Percentiles rank a stretch among this genome's conserved stretches.
These are phyloP conservation scores for Periphyllus acericola DNA, from an alignment of 2,888 invertebrate genomes.

Conservation along the genomic window DNA sequence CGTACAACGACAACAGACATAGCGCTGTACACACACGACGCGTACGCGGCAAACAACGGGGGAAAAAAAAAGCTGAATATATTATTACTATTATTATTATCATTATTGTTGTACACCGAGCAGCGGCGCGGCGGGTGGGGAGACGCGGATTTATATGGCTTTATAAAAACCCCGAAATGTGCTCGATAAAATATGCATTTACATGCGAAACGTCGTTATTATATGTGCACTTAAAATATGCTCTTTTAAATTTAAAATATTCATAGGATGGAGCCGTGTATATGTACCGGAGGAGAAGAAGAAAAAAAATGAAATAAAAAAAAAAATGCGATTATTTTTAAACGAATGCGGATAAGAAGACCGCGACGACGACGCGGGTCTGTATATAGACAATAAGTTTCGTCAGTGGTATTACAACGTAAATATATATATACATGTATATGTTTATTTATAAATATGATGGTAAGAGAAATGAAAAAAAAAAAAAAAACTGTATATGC, in stretches of 20 bases:
- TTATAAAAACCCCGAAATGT: constrained; percentile 51
- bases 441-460: constrained; percentile 16
- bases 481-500: not conserved
- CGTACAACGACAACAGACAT: not conserved
- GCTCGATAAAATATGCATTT: constrained; percentile 61
- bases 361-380: constrained; percentile 37
- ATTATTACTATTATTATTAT: too few species aligned
- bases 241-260: constrained; percentile 62
- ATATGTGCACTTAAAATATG: constrained; percentile 59
- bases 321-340: constrained; percentile 59
- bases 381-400: constrained; percentile 42
- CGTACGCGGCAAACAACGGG: not conserved
- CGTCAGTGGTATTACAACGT: not conserved
- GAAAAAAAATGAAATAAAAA: not conserved
- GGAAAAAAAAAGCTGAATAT: constrained; percentile 37
- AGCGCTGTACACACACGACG: not conserved
- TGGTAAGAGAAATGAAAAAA: not conserved
- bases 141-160: constrained; percentile 58
- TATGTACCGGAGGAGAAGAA: not conserved
- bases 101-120: not conserved
- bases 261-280: constrained; percentile 34
- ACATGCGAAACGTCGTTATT: constrained; percentile 61
- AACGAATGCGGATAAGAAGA: constrained; percentile 55
- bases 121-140: not conserved
- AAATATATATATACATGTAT: not conserved